Evolutionary conservation across 2,888 invertebrate species (phyloP).

Genomic region (Ormyrus nitidulus): DNA sequence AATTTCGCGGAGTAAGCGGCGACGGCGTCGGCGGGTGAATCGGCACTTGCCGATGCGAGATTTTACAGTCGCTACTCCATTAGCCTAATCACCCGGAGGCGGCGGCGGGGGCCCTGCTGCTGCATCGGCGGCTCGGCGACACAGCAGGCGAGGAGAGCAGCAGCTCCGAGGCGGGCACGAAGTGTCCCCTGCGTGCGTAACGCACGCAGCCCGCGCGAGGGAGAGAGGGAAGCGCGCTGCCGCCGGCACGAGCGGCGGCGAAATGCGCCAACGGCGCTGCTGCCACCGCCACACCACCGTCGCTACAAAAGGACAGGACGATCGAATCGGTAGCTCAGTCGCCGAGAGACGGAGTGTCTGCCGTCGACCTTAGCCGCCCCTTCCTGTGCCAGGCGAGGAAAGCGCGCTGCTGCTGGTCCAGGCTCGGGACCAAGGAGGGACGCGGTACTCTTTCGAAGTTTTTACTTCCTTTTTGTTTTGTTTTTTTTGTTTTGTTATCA

Average conservation of each 20-base stretch:
- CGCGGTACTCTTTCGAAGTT: not conserved
- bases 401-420: no score
- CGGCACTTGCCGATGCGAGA: slow-evolving; percentile 15
- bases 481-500: no score
- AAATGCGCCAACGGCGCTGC: slow-evolving; percentile 53
- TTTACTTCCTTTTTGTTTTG: not conserved
- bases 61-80: slow-evolving; percentile 9
- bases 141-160: not conserved
- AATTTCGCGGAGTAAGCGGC: not conserved
- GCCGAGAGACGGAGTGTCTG: not conserved
- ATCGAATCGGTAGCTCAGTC: slow-evolving; percentile 54
- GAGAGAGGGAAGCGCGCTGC: slow-evolving; percentile 6
- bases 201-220: not conserved
- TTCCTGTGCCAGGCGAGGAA: not conserved
- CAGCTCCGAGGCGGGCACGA: not conserved
- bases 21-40: not conserved
- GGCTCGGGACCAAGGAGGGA: not conserved
- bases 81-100: slow-evolving; percentile 41
- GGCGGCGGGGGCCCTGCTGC: not conserved
- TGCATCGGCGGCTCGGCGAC: slow-evolving; percentile 38
- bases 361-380: not conserved
- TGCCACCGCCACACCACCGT: not conserved
- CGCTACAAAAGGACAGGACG: slow-evolving; percentile 52
- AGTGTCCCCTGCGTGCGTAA: slow-evolving; percentile 21
- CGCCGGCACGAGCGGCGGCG: slow-evolving; percentile 34